phyloP scores from a whole-genome alignment of 2,113 vertebrate species.

The Urocynchramus pylzowi region DNA sequence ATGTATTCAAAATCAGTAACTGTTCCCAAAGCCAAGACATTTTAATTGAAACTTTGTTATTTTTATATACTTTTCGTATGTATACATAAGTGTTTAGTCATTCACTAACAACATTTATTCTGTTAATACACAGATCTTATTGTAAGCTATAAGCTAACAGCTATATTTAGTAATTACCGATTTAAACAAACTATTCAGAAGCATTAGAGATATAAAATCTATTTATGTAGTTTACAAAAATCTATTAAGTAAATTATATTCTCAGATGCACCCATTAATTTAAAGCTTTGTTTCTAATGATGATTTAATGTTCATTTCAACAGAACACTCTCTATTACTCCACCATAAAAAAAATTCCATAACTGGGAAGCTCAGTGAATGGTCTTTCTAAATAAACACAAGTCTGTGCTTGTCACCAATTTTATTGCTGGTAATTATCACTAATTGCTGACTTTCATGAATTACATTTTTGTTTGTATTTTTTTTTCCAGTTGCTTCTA shows the following conservation, averaged over 20 bases:
- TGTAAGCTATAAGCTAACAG: not conserved
- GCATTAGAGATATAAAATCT: not conserved
- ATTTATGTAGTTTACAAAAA: not conserved
- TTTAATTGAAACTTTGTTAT: not conserved
- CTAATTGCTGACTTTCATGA: not conserved
- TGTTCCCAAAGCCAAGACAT: not conserved
- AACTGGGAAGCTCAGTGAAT: not conserved
- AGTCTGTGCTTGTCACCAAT: not conserved
- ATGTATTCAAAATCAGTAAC: not conserved
- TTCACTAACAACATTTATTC: not conserved
- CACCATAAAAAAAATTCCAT: not conserved
- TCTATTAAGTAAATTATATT: not conserved
- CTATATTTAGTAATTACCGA: not conserved
- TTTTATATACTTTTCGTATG: not conserved
- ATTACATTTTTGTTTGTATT: not conserved
- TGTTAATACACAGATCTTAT: not conserved
- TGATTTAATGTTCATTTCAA: not conserved
- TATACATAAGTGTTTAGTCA: not conserved
- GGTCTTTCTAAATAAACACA: not conserved
- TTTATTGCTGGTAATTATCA: not conserved
- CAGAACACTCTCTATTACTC: not conserved
- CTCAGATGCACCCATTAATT: not conserved
- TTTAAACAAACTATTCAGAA: not conserved
- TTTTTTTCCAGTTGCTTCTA: not conserved
- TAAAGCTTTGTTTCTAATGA: not conserved